A percentile compares a stretch with the other conserved stretches of the same genome.
Conservation (phyloP, 1,140 invertebrate species). For the Hirudo medicinalis region DNA sequence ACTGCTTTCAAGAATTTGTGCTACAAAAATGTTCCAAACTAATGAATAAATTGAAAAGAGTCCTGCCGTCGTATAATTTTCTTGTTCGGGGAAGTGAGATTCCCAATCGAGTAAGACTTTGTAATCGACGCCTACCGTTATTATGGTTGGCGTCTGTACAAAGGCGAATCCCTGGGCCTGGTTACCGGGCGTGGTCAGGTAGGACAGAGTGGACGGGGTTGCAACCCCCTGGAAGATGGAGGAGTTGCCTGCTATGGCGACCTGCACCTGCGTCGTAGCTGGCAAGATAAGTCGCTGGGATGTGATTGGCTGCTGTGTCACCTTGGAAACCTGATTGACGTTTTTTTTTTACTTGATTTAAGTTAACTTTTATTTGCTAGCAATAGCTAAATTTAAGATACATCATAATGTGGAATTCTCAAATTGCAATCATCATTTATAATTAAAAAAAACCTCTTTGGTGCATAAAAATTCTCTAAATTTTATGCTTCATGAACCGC, state of each 20-base stretch:
- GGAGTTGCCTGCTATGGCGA: constrained; percentile 31
- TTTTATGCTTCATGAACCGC: no score
- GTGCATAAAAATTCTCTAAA: no score
- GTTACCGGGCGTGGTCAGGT: constrained; percentile 30
- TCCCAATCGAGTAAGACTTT: not conserved
- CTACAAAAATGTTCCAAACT: no score
- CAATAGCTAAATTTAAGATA: no score
- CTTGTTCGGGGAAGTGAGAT: not conserved
- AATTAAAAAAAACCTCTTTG: no score
- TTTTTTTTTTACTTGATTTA: not conserved
- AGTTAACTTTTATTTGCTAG: no score
- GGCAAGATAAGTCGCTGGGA: constrained; percentile 35
- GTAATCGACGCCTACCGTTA: constrained; percentile 32
- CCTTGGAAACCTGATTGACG: constrained; percentile 12
- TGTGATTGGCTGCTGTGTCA: constrained; percentile 18
- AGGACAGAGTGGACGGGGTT: constrained; percentile 43
- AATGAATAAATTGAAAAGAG: no score
- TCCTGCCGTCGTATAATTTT: no score
- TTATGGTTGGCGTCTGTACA: constrained; percentile 50
- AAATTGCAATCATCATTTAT: no score
- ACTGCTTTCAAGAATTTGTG: no score
- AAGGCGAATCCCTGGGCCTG: constrained; percentile 45
- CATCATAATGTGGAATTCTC: no score
- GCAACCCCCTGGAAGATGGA: constrained; percentile 39
- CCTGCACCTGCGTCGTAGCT: constrained; percentile 28